Conservation (phyloP, 2,113 vertebrate genomes). For the Varanus komodoensis region DNA sequence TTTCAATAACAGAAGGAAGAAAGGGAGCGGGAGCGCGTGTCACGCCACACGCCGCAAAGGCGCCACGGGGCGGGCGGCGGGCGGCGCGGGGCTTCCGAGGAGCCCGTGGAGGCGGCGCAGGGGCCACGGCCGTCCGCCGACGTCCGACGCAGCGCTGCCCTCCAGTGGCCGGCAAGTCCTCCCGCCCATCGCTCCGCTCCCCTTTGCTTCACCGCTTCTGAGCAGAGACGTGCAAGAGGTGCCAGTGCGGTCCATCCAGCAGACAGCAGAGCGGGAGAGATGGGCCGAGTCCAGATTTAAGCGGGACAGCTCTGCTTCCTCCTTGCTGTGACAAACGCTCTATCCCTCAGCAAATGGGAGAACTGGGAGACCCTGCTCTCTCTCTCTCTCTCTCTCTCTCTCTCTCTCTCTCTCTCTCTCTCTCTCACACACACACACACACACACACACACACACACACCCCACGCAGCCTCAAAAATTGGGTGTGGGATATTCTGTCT, state of each 20-base stretch:
- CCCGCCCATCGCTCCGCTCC: background rate
- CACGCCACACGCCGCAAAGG: conserved; percentile 15
- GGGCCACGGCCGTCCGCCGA: background rate
- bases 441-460: no score
- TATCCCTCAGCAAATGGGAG: no score
- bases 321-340: background rate
- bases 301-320: background rate
- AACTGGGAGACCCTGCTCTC: no score
- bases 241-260: background rate
- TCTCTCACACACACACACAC: no score
- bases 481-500: no score
- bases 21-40: background rate
- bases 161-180: conserved; percentile 44
- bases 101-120: background rate
- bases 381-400: no score
- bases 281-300: background rate
- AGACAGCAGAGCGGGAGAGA: background rate
- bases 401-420: no score
- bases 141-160: conserved; percentile 49
- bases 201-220: background rate
- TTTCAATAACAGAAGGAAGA: background rate
- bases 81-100: background rate
- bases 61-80: accelerated
- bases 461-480: no score
- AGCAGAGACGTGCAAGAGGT: background rate